Evolutionary conservation across 2,888 invertebrate species (phyloP), one percentile per base, ranked within the genome.

Genomic region (Patella pellucida): DNA sequence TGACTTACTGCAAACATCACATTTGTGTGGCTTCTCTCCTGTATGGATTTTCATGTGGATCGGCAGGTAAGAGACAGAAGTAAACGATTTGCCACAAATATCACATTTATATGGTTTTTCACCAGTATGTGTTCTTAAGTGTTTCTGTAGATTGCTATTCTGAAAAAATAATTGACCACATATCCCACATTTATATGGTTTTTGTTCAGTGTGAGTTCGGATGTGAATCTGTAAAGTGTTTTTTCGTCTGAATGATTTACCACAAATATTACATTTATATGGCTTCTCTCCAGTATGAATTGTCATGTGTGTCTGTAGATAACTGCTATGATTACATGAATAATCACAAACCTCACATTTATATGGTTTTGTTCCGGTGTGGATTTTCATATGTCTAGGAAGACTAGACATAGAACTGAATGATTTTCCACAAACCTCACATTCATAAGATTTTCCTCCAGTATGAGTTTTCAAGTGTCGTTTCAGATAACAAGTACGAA

Each of bases 21-120:
- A 62, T 14, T 62, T 19, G 1, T 62, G 23, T 11, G 19, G 19
- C 12, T 62, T 62, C 23, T 62, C 62, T 15, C 62, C 62, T 23
- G 62, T 62, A 14, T 62, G 62, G 9, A 62, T 62, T 23, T 62
- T 62, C 62, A 62, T 19, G 15, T 62, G 62, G 3, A 23, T 62
- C 23, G 23, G 23, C 14, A 62, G 3, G 23, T 62, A 23, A 19
- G 62, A 62, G 14, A 19, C 23, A 11, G 19, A 23, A 14, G 12
- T 62, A 62, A 62, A 62, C 2, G 19, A 23, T 19, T 62, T 62
- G 2, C 62, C 62, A 62, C 62, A 62, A 62, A 62, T 14, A 19
- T 62, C 62, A 62, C 62, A 62, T 62, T 62, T 62, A 62, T 23
- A 62, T 0, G 62, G 62, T 23, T 62, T 62, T 19, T 62, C 62